Base-by-base conservation (phyloP, 2,888 invertebrate species). In the Schizotus pectinicornis region DNA sequence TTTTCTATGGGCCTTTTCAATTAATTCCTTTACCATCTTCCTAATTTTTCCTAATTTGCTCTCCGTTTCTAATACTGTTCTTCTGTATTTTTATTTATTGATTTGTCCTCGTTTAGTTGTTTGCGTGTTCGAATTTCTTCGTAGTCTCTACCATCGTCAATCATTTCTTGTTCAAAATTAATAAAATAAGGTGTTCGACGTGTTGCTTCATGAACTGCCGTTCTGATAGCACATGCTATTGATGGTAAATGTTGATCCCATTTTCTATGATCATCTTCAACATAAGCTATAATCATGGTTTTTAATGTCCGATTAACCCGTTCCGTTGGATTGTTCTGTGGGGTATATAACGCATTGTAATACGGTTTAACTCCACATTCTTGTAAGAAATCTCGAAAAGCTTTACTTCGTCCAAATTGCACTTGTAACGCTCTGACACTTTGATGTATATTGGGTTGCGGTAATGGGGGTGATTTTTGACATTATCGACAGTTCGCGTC, bases 231-330 rank as follows among this genome's bases (percentile, higher is more conserved):
- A 59, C 62, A 67, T 7, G 55, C 58, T 7, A 65, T 14, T 34
- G 60, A 49, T 6, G 51, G 22, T 9, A 69, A 49, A 43, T 63
- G 38, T 11, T 43, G 12, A 59, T 68, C 66, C 63, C 66, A 68
- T 2, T 31, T 22, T 3, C 65, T 32, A 35, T 75, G 74, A 41
- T 70, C 63, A 0, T 62, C 58, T 0, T 32, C 42, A 0, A 73
- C 61, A 43, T 65, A 74, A 3, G 71, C 48, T 0, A 66, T 33
- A 1, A 75, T 61, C 68, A 75, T 71, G 0, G 70, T 70, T 52
- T 73, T 72, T 3, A 75, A n/a, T 5, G 46, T 53, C n/a, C 30
- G 13, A 11, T 53, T 53, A 1, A 36, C 30, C 12, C 53, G 11
- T 46, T 46, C 53, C 5, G 37, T 46, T 5, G 45, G 53, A 32